Evolutionary conservation across 2,888 invertebrate species (phyloP).

Genomic region (Pseudococcus longispinus): DNA sequence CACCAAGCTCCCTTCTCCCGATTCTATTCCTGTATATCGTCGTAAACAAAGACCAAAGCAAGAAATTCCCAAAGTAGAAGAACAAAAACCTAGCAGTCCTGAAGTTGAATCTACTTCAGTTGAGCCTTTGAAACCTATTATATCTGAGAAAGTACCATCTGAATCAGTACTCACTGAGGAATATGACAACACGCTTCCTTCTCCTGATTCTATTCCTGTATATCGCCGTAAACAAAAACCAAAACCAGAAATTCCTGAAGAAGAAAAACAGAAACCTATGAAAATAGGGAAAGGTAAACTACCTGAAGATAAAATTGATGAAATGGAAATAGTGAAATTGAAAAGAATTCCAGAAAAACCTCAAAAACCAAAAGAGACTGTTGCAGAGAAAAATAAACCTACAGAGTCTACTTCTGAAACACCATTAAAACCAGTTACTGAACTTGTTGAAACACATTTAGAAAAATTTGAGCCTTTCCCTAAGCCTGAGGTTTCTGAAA

Average conservation of each 20-base stretch:
- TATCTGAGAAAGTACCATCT: background rate
- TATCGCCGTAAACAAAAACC: constrained; percentile 55
- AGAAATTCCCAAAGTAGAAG: constrained; percentile 64
- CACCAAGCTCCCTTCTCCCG: background rate
- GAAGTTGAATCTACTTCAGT: too few species aligned
- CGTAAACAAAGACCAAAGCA: constrained; percentile 57
- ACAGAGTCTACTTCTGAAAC: constrained; percentile 60
- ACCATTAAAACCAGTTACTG: constrained; percentile 59
- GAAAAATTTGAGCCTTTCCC: constrained; percentile 60
- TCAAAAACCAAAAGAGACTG: constrained; percentile 60
- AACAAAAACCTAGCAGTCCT: constrained; percentile 63
- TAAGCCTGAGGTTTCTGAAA: constrained; percentile 59
- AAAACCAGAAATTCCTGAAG: constrained; percentile 62
- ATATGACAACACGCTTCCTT: background rate
- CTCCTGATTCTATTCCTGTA: background rate
- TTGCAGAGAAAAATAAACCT: constrained; percentile 59
- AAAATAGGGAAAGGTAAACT: constrained; percentile 67
- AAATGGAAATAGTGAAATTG: constrained; percentile 64
- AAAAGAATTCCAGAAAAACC: constrained; percentile 63
- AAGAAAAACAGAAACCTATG: constrained; percentile 64
- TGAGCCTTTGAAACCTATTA: too few species aligned
- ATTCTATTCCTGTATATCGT: background rate
- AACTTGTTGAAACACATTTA: constrained; percentile 59
- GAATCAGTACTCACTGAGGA: background rate
- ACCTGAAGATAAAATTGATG: constrained; percentile 61